These are phyloP conservation scores for Myioborus miniatus DNA, from an alignment of 2,797 vertebrate species.

Conservation along the genomic window DNA sequence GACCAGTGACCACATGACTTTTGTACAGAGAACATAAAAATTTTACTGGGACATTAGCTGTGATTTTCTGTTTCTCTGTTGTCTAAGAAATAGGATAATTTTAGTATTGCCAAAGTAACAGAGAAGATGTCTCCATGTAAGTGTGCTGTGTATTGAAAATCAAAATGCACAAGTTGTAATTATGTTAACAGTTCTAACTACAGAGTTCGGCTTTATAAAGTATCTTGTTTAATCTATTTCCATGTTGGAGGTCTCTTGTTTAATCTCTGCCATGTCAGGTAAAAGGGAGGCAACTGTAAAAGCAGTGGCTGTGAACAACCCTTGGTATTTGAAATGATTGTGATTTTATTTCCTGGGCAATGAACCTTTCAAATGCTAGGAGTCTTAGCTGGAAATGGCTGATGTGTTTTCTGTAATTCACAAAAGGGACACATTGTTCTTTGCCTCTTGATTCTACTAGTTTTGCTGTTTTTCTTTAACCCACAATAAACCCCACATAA, in stretches of 20 bases:
- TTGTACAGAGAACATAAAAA: not conserved
- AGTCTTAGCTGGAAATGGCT: not conserved
- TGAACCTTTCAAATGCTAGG: constrained; percentile 2
- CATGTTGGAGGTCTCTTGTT: constrained; percentile 15
- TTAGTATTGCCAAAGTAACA: not conserved
- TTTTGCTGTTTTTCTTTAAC: not conserved
- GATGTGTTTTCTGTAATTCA: not conserved
- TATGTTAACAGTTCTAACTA: not conserved
- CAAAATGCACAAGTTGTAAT: not conserved
- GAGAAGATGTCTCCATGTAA: not conserved
- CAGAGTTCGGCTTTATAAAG: not conserved
- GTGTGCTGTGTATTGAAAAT: not conserved
- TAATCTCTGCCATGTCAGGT: constrained; percentile 1
- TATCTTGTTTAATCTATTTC: constrained; percentile 32
- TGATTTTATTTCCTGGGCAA: constrained; percentile 8
- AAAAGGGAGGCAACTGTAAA: not conserved
- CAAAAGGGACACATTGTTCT: not conserved
- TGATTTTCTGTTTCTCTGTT: not conserved
- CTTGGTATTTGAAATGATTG: not conserved
- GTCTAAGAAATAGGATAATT: not conserved
- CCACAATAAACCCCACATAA: not conserved
- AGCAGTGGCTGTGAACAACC: not conserved
- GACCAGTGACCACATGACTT: not conserved
- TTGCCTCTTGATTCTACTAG: not conserved
- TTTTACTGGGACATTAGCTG: not conserved